Evolutionary conservation across 2,113 vertebrate genomes (phyloP), one percentile per base, ranked within the genome.

Genomic region (Dasyprocta punctata): DNA sequence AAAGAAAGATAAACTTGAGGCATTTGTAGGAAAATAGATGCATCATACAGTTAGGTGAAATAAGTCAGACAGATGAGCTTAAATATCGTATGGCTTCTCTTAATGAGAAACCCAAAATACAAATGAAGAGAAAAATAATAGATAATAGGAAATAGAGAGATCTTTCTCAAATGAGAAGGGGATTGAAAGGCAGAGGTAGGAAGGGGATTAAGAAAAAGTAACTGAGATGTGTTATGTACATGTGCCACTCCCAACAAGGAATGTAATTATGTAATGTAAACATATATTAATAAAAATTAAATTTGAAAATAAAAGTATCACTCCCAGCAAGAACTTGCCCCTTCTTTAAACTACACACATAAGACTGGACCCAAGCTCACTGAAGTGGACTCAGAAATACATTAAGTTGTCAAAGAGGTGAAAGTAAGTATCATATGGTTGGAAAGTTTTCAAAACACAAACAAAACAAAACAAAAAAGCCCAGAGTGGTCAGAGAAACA

Each of bases 381-480:
- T 9, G 19, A 67, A 65, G 22, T 73, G 30, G 24, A 49, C n/a
- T 83, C 58, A 78, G 77, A 93, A 69, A 58, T 60, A 49, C 17
- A 47, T 47, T 1, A 77, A 90, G 8, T 63, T 98, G 96, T 49
- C 17, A 22, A 92, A 63, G 91, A 82, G 81, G 26, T 82, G 75
- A 95, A 96, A 93, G 96, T 12, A 20, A 89, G 58, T 11, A 36
- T 83, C 41, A 38, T 71, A 88, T 71, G 96, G 97, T 77, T 90
- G 80, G 95, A 95, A 36, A 67, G 7, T 95, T 98, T 98, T 38
- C 56, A 92, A 97, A 97, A 96, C 93, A 94, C 0, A 12, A 80
- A 4, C 92, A 80, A 71, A 28, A 61, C 24, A 54, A 49, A 54
- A 54, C 54, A 54, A 4, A 92, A 80, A n/a, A 71, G n/a, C 0